Evolutionary conservation across 2,113 vertebrate genomes (phyloP).

Genomic region (Oriolus oriolus): DNA sequence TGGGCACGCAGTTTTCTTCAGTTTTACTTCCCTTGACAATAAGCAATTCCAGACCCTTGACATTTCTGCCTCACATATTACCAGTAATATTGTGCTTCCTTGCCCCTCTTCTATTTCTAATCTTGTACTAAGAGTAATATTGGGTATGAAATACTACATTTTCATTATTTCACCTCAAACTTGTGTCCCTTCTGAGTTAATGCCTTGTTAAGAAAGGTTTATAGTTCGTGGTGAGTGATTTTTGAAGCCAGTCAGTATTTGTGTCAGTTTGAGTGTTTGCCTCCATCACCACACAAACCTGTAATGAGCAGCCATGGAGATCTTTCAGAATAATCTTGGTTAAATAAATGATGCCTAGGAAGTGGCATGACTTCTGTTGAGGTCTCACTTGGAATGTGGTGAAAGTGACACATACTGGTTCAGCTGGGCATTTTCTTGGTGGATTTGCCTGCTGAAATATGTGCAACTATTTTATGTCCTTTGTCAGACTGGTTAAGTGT

Average conservation of each 20-base stretch:
- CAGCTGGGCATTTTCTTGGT: not conserved
- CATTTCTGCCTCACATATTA: not conserved
- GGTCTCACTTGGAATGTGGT: not conserved
- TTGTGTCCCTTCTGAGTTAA: not conserved
- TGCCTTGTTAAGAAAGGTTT: not conserved
- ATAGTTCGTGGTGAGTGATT: not conserved
- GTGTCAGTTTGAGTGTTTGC: not conserved
- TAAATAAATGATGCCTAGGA: not conserved
- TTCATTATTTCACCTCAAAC: not conserved
- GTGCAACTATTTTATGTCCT: fast-evolving
- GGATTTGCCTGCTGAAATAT: not conserved
- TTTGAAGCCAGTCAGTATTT: not conserved
- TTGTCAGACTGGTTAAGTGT: not conserved
- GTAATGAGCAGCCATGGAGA: not conserved
- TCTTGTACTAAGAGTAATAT: not conserved
- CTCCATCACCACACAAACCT: not conserved
- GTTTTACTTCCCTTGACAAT: not conserved
- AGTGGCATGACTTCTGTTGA: not conserved
- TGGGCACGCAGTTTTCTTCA: not conserved
- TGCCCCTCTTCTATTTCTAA: not conserved
- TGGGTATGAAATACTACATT: not conserved
- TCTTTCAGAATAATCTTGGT: not conserved
- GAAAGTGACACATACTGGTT: not conserved
- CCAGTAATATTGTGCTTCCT: not conserved
- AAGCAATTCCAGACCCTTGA: not conserved